Base-by-base conservation (phyloP, 2,113 vertebrate species). In the Tapirus terrestris region DNA sequence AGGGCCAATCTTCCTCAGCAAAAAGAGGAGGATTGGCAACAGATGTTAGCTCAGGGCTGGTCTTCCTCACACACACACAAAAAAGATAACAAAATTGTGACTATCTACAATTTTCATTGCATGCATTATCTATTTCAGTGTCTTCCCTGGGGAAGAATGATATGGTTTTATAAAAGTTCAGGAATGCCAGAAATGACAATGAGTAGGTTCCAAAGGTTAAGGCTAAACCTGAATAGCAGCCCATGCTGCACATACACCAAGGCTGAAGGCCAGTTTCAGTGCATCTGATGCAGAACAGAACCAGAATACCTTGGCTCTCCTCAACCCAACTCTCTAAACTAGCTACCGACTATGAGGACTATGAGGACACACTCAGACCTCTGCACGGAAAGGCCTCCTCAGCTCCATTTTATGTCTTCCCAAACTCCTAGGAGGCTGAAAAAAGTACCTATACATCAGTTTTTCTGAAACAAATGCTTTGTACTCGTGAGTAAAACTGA, bases 391-490 rank as follows among this genome's bases (percentile, higher is more conserved):
- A 75, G 84, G 27, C 33, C 10, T 33, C 63, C 31, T 27, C 6
- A 23, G 43, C 18, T 75, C 65, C 36, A 33, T 14, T 16, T 5
- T 16, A 36, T 0, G 6, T 65, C n/a, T n/a, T 53, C 23, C 60
- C 14, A 56, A 48, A 88, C 73, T 68, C 33, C n/a, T 53, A 33
- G 45, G 61, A 76, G 36, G 33, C 63, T 79, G 83, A 63, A 91
- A 91, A 63, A 93, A 83, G 12, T 61, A 77, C 1, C 53, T 70
- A 58, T 27, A 76, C 11, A 45, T 91, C 53, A 65, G 75, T 87
- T 93, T 82, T 91, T 48, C 2, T 91, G 61, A 79, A 90, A 93
- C 67, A 76, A 76, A 51, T 60, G 90, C 39, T 88, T 43, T 95
- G 56, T 27, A 60, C 14, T 33, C 18, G 33, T 84, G 27, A 75